Evolutionary conservation across 2,797 vertebrate species (phyloP).

Genomic region (Rhinogobio ventralis): DNA sequence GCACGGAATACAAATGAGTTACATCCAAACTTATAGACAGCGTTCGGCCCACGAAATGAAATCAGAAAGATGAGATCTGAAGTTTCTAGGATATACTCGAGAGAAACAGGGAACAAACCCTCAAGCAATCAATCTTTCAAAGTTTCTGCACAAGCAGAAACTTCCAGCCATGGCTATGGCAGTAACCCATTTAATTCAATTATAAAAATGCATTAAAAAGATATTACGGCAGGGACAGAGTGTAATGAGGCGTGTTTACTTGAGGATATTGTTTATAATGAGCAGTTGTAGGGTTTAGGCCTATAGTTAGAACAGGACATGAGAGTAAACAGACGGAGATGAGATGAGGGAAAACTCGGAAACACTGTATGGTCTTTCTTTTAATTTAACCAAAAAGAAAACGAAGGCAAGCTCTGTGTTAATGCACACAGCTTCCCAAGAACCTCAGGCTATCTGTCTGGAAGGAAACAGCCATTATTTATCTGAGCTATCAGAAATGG

Average conservation of each 20-base stretch:
- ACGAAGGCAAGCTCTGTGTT: slow-evolving; percentile 32
- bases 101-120: slow-evolving; percentile 48
- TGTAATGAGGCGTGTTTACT: slow-evolving; percentile 88
- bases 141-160: slow-evolving; percentile 64
- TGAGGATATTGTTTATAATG: slow-evolving; percentile 85
- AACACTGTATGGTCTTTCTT: slow-evolving; percentile 49
- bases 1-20: slow-evolving; percentile 62
- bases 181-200: slow-evolving; percentile 87
- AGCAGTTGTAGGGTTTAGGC: slow-evolving; percentile 79
- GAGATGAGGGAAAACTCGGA: slow-evolving; percentile 50
- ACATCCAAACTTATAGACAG: slow-evolving; percentile 48
- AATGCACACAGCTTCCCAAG: slow-evolving; percentile 37
- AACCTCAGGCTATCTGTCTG: slow-evolving; percentile 45
- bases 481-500: slow-evolving; percentile 33
- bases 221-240: slow-evolving; percentile 82
- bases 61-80: slow-evolving; percentile 64
- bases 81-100: slow-evolving; percentile 64
- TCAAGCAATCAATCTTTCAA: slow-evolving; percentile 65
- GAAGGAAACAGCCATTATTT: slow-evolving; percentile 44
- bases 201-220: slow-evolving; percentile 89
- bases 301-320: slow-evolving; percentile 68
- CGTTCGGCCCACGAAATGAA: slow-evolving; percentile 59
- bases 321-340: slow-evolving; percentile 55
- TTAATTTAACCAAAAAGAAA: slow-evolving; percentile 48
- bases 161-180: slow-evolving; percentile 76